A percentile compares a stretch with the other conserved stretches of the same genome.
phyloP scores from a whole-genome alignment of 1,140 invertebrate species.

The Mamestra configurata region DNA sequence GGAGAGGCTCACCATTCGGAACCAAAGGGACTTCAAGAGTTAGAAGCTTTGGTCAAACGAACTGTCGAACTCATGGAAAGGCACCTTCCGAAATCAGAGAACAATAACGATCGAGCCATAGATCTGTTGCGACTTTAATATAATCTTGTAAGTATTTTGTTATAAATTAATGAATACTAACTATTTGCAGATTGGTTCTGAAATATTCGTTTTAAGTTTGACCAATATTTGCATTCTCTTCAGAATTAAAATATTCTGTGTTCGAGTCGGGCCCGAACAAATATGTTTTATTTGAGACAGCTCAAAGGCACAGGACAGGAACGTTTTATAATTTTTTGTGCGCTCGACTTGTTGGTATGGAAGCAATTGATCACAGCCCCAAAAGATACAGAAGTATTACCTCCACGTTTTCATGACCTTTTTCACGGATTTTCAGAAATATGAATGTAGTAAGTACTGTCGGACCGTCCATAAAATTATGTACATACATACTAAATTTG shows the following conservation, averaged over 20 bases:
- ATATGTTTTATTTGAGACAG: constrained; percentile 10
- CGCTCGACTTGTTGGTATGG: constrained; percentile 26
- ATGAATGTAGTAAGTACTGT: constrained; percentile 13
- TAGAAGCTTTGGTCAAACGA: constrained; percentile 60
- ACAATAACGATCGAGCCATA: constrained; percentile 59
- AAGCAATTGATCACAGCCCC: constrained; percentile 34
- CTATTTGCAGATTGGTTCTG: too few relatives aligned
- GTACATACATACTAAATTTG: too few relatives aligned
- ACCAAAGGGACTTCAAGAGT: constrained; percentile 56
- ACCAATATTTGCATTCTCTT: neutral
- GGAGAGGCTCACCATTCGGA: constrained; percentile 45
- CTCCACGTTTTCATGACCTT: constrained; percentile 6
- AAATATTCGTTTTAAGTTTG: neutral
- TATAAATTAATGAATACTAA: too few relatives aligned
- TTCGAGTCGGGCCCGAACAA: constrained; percentile 3
- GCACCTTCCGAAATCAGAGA: constrained; percentile 54
- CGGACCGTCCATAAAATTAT: neutral
- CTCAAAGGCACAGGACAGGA: too few relatives aligned
- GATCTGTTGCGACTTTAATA: constrained; percentile 62
- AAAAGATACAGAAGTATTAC: constrained; percentile 21
- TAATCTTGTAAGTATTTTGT: constrained; percentile 64
- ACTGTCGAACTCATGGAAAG: constrained; percentile 63
- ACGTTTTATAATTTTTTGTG: constrained; percentile 14
- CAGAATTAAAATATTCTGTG: neutral
- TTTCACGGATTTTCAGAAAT: constrained; percentile 6